These are phyloP conservation scores for Argyresthia albistria DNA, from an alignment of 2,888 invertebrate species.

Conservation along the genomic window DNA sequence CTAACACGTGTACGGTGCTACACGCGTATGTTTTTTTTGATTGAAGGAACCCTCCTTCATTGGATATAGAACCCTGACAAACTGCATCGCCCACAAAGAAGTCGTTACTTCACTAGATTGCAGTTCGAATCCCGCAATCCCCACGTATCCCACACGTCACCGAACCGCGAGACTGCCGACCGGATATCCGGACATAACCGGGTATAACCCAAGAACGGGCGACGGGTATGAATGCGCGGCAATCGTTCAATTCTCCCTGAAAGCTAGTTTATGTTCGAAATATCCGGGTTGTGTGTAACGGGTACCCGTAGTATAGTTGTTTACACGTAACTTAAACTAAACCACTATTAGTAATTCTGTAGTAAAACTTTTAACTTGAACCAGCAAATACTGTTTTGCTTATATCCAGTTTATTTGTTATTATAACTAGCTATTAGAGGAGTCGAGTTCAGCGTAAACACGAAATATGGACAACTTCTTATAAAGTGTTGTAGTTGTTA, in stretches of 20 bases:
- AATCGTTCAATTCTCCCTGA: conserved; percentile 21
- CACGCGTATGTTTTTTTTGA: too few species aligned
- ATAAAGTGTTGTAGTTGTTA: too few species aligned
- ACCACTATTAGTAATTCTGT: not conserved
- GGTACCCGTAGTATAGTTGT: not conserved
- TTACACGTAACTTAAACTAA: not conserved
- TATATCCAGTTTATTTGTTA: too few species aligned
- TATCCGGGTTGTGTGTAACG: not conserved
- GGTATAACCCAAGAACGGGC: not conserved
- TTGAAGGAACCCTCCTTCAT: too few species aligned
- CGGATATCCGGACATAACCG: conserved; percentile 2
- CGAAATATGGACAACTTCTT: too few species aligned
- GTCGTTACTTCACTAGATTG: not conserved
- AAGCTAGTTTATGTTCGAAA: conserved; percentile 1
- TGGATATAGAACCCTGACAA: too few species aligned
- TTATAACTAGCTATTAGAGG: too few species aligned
- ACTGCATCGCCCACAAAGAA: not conserved
- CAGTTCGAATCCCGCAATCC: not conserved
- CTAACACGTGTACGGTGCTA: too few species aligned
- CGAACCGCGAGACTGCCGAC: not conserved
- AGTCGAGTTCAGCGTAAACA: too few species aligned
- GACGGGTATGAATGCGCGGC: conserved; percentile 5
- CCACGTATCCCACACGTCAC: not conserved
- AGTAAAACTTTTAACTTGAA: too few species aligned
- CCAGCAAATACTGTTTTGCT: too few species aligned